Evolutionary conservation across 2,113 vertebrate genomes (phyloP).

Genomic region (Saguinus imperator): DNA sequence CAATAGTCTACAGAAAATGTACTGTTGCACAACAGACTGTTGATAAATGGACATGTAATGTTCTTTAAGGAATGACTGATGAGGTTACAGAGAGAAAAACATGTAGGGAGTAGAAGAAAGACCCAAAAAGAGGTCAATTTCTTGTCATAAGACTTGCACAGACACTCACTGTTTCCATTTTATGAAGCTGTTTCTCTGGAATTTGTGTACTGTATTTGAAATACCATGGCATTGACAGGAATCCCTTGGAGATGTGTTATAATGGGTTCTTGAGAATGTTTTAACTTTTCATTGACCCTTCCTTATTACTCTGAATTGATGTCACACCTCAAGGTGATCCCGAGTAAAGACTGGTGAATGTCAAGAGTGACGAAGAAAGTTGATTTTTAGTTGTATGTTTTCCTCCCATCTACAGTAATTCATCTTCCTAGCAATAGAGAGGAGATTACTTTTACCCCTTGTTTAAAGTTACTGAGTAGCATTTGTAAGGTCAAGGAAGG

Average conservation of each 20-base stretch:
- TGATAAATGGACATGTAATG: background rate
- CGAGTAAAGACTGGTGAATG: constrained; percentile 61
- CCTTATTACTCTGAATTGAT: constrained; percentile 75
- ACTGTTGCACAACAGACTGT: background rate
- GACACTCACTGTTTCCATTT: background rate
- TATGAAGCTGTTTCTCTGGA: constrained; percentile 35
- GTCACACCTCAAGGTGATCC: constrained; percentile 78
- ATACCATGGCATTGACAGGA: constrained; percentile 36
- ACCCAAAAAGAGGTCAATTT: background rate
- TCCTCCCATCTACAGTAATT: constrained; percentile 49
- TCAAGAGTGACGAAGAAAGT: constrained; percentile 70
- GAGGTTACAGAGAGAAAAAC: background rate
- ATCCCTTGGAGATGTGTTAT: constrained; percentile 66
- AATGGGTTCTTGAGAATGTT: constrained; percentile 75
- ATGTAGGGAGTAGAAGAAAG: background rate
- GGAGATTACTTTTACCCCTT: constrained; percentile 50
- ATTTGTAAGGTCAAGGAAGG: constrained; percentile 46
- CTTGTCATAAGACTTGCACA: background rate
- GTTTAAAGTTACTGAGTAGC: constrained; percentile 51
- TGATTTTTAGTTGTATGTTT: constrained; percentile 68
- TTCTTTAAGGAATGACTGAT: constrained; percentile 41
- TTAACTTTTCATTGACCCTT: constrained; percentile 76
- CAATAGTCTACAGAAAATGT: background rate
- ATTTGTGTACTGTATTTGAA: constrained; percentile 62
- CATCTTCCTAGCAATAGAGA: constrained; percentile 30